Evolutionary conservation across 2,113 vertebrate species (phyloP).

Genomic region (Eurypyga helias): DNA sequence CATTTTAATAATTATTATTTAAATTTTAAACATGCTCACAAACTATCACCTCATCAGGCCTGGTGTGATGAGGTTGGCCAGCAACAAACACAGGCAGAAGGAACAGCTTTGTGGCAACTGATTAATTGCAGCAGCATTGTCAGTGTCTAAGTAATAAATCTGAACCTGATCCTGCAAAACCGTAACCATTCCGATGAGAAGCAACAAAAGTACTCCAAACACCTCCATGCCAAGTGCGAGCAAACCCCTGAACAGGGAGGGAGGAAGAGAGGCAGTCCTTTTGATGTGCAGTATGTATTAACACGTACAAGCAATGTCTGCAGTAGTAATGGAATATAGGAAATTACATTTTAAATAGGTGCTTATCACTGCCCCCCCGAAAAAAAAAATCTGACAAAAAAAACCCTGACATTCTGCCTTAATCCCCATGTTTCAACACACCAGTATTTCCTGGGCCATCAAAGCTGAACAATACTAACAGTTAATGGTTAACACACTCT

Average conservation of each 20-base stretch:
- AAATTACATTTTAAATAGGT: background rate
- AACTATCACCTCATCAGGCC: background rate
- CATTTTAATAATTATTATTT: background rate
- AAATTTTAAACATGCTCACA: background rate
- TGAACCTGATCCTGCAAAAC: background rate
- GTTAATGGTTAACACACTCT: slow-evolving; percentile 74
- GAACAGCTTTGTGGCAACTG: background rate
- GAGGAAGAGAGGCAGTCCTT: background rate
- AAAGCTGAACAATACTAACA: slow-evolving; percentile 15
- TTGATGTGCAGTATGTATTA: background rate
- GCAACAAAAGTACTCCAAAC: background rate
- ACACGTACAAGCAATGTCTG: background rate
- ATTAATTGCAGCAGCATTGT: background rate
- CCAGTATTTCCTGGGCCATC: background rate
- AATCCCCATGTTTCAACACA: background rate
- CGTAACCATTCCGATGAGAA: background rate
- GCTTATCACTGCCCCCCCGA: background rate
- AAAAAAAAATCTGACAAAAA: background rate
- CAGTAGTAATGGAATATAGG: background rate
- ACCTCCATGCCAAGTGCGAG: background rate
- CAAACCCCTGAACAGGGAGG: background rate
- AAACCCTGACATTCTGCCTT: background rate
- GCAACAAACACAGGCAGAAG: background rate
- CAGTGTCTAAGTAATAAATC: background rate
- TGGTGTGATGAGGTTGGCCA: background rate